Evolutionary conservation across 2,797 vertebrate species (phyloP), one percentile per base, ranked within the genome.

Genomic region (Pogonophryne albipinna): DNA sequence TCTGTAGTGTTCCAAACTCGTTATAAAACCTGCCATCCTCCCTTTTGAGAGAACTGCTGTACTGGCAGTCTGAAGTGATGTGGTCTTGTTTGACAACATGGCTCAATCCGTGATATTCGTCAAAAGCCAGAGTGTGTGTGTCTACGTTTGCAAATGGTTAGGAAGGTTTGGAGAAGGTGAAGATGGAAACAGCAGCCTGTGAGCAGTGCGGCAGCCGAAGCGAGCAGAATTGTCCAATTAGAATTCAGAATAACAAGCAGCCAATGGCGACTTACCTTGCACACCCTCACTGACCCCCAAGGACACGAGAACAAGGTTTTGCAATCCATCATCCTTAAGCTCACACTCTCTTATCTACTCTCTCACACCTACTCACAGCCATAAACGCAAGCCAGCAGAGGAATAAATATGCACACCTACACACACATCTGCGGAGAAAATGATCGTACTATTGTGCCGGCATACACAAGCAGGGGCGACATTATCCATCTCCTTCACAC

Each of bases 11-110:
- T 92, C 87, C 88, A 87, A 89, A 91, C 74, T 89, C 56, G 87
- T 90, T 91, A 87, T 65, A 78, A 91, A 91, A 92, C 89, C 91
- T 93, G 87, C 86, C 89, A 86, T 91, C 82, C 74, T 90, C 85
- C 84, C 87, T 88, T 91, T 89, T 74, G 89, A 90, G 87, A 90
- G 91, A 91, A 91, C 91, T 91, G 88, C 92, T 92, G 91, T 85
- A 88, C 85, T 88, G 87, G 87, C 87, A 88, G 75, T 89, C 79
- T 71, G 83, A 89, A 86, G 88, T 85, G 88, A 90, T 85, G 85
- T 86, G 85, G 70, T 84, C 90, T 89, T 87, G 88, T 92, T 91
- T 93, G 92, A 93, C 90, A 92, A 91, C 89, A 88, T 44, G 66
- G 76, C 76, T 89, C 72, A 78, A 88, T 87, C 88, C 44, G 77